Evolutionary conservation across 2,888 invertebrate species (phyloP).

Genomic region (Falcaria lacertinaria): DNA sequence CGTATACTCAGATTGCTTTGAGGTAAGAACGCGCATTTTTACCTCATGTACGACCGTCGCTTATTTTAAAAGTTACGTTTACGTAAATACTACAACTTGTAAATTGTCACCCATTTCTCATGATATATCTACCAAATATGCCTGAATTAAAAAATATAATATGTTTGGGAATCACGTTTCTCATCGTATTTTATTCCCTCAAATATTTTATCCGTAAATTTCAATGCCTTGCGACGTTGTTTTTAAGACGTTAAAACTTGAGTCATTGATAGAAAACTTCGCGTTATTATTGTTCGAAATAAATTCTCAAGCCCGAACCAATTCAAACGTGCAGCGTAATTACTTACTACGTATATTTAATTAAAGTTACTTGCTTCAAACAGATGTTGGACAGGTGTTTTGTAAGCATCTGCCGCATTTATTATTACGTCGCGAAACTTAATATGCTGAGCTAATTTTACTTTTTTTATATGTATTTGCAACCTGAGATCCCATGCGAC

Average conservation of each 20-base stretch:
- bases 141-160: no score
- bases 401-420: constrained; percentile 60
- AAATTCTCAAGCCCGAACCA: no score
- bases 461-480: constrained; percentile 46
- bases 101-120: no score
- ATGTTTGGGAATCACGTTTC: no score
- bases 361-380: constrained; percentile 54
- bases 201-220: no score
- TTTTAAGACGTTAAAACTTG: no score
- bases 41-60: not conserved
- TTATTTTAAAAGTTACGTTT: not conserved
- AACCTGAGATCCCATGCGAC: constrained; percentile 61
- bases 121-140: not conserved
- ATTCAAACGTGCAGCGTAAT: no score
- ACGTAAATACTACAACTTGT: not conserved
- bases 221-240: no score
- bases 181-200: no score
- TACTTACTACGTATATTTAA: constrained; percentile 42
- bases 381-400: constrained; percentile 71
- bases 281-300: no score
- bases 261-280: no score
- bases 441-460: constrained; percentile 63
- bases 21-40: not conserved
- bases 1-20: not conserved
- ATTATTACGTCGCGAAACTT: constrained; percentile 60